A percentile compares a stretch with the other conserved stretches of the same genome.
phyloP scores from a whole-genome alignment of 1,140 invertebrate genomes.

The Steinernema khuongi region DNA sequence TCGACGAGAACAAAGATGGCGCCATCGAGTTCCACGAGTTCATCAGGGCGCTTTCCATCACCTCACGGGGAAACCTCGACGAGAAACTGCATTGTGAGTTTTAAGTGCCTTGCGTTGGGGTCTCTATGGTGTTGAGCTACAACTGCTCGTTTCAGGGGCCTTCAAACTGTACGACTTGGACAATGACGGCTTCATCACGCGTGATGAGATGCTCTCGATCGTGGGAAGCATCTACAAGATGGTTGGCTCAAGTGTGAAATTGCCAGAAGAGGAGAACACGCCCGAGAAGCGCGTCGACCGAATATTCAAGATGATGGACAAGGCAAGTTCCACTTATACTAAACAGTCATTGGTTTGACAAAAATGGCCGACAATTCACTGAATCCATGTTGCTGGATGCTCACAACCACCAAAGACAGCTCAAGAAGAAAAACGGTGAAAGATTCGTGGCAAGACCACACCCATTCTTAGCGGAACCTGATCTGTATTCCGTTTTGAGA shows the following conservation, averaged over 20 bases:
- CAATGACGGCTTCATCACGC: conserved; percentile 93
- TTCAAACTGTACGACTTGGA: conserved; percentile 90
- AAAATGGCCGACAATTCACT: too few relatives aligned
- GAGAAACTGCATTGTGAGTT: conserved; percentile 90
- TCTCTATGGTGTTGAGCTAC: too few relatives aligned
- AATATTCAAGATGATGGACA: conserved; percentile 96
- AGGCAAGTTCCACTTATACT: conserved; percentile 53
- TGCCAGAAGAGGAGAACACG: conserved; percentile 71
- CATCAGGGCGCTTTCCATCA: conserved; percentile 86
- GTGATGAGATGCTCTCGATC: conserved; percentile 96
- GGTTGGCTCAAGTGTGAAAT: conserved; percentile 66
- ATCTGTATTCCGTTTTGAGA: too few relatives aligned
- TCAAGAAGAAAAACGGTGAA: too few relatives aligned
- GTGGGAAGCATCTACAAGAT: conserved; percentile 98
- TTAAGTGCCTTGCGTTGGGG: not conserved
- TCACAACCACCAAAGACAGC: too few relatives aligned
- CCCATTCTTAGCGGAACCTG: too few relatives aligned
- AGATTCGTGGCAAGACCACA: too few relatives aligned
- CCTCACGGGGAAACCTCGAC: conserved; percentile 87
- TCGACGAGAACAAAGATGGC: conserved; percentile 97
- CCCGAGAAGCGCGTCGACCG: conserved; percentile 91
- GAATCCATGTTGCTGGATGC: too few relatives aligned
- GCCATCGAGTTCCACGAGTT: conserved; percentile 97
- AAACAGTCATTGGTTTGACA: too few relatives aligned
- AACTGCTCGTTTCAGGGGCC: conserved; percentile 42